phyloP scores from a whole-genome alignment of 1,140 invertebrate species.

The Paraescarpia echinospica region DNA sequence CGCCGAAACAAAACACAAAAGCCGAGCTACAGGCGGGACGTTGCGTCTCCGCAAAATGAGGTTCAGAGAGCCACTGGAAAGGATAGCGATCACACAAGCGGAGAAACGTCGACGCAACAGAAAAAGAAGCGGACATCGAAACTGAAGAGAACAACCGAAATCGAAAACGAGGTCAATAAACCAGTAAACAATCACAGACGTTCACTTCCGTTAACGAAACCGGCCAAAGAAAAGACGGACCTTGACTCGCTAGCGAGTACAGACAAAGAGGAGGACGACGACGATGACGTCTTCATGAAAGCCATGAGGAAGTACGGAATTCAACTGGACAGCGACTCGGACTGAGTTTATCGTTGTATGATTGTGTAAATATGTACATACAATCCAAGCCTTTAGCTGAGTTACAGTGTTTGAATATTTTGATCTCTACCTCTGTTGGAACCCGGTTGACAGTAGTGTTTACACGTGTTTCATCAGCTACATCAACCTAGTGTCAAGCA shows the following conservation, averaged over 20 bases:
- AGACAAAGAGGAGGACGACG: slow-evolving; percentile 6
- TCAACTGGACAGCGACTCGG: background rate
- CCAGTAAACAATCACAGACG: background rate
- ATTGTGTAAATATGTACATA: background rate
- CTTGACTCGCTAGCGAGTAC: background rate
- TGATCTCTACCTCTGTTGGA: background rate
- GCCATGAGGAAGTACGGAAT: slow-evolving; percentile 19
- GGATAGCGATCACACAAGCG: background rate
- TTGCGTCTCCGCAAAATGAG: background rate
- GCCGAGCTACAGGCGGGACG: background rate
- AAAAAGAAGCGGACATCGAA: background rate
- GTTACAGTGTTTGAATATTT: background rate
- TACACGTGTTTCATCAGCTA: background rate
- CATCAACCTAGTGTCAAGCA: background rate
- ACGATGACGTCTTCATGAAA: slow-evolving; percentile 7
- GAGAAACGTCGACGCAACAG: background rate
- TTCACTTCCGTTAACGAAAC: background rate
- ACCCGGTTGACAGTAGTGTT: background rate
- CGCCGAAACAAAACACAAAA: background rate
- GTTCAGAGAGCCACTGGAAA: background rate
- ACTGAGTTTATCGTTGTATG: background rate
- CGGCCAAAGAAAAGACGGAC: background rate
- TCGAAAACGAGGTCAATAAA: background rate
- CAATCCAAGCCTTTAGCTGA: background rate
- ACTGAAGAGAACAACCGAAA: background rate